Base-by-base conservation (phyloP, 2,888 invertebrate genomes). In the Agrochola macilenta region DNA sequence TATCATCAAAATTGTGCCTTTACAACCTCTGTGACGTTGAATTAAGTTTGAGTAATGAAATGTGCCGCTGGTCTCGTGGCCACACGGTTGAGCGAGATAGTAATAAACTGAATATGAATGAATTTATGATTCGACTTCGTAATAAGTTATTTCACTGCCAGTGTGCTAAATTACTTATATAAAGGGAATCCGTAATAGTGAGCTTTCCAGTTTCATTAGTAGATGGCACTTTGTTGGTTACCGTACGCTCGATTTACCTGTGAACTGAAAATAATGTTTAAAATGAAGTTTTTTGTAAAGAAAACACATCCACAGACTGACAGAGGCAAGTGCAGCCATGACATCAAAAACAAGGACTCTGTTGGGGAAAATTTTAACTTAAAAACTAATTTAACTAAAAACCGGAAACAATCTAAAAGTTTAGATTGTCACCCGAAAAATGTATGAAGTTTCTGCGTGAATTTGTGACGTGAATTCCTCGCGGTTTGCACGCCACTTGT, bases 21-120 rank as follows among this genome's bases (percentile, higher is more conserved):
- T 69, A 57, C 43, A 81, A 81, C 30, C 26, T 46, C 26, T 68
- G 35, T 69, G 81, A 69, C 57, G 43, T 71, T 74, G 26, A 43
- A 71, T 52, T 71, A 74, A 78, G 46, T 78, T 54, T 63, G 58
- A 75, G 30, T 82, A 72, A 79, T 83, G 26, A 70, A 82, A 74
- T 54, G 43, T 52, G 8, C 11, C 49, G 64, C 60, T 57, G 57
- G 20, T 73, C 43, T 58, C 57, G 46, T 69, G 69, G 79, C 69
- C 79, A 57, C 61, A 58, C 30, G 0, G 26, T 54, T 26, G 43
- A 54, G 52, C 26, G 17, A 23, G 30, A 23, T 5, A 17, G 30
- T 60, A 57, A 81, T 77, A 66, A 63, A 69, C 68, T 74, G 60
- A 74, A 70, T 68, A 78, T 64, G 35, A 78, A 74, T 60, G 39